Conservation (phyloP, 1,140 invertebrate species). For the Anastrepha obliqua region DNA sequence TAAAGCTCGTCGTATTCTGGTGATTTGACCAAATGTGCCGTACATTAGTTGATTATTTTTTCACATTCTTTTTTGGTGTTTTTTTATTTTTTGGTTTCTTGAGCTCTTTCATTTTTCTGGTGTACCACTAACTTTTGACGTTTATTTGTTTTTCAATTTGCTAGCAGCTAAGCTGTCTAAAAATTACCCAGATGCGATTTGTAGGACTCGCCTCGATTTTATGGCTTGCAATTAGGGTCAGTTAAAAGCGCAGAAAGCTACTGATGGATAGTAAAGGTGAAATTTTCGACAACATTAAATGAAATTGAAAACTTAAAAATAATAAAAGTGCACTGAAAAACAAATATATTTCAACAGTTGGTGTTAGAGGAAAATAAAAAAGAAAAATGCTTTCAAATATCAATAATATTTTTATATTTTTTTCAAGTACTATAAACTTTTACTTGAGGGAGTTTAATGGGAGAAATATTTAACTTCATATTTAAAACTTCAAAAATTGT, state of each 20-base stretch:
- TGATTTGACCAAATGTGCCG: constrained; percentile 33
- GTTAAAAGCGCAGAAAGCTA: background rate
- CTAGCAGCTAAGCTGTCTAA: background rate
- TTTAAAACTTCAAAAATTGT: too few relatives aligned
- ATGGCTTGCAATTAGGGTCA: constrained; percentile 32
- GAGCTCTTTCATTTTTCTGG: background rate
- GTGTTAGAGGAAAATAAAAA: too few relatives aligned
- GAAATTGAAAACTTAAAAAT: constrained; percentile 26
- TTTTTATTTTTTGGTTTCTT: background rate
- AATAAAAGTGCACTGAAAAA: background rate
- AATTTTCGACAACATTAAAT: constrained; percentile 29
- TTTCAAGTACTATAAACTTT: too few relatives aligned
- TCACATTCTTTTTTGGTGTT: background rate
- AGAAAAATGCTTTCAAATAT: too few relatives aligned
- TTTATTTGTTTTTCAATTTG: constrained; percentile 37
- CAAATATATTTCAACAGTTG: too few relatives aligned
- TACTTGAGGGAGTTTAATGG: too few relatives aligned
- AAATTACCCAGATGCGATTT: background rate
- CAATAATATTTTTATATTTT: too few relatives aligned
- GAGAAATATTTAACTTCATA: too few relatives aligned
- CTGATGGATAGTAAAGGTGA: constrained; percentile 26
- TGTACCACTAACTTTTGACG: background rate
- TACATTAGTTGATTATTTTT: constrained; percentile 44
- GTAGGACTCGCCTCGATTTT: constrained; percentile 11
- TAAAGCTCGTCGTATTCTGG: constrained; percentile 25